Evolutionary conservation across 2,888 invertebrate species (phyloP), one percentile per base, ranked within the genome.

Genomic region (Lasioglossum morio): DNA sequence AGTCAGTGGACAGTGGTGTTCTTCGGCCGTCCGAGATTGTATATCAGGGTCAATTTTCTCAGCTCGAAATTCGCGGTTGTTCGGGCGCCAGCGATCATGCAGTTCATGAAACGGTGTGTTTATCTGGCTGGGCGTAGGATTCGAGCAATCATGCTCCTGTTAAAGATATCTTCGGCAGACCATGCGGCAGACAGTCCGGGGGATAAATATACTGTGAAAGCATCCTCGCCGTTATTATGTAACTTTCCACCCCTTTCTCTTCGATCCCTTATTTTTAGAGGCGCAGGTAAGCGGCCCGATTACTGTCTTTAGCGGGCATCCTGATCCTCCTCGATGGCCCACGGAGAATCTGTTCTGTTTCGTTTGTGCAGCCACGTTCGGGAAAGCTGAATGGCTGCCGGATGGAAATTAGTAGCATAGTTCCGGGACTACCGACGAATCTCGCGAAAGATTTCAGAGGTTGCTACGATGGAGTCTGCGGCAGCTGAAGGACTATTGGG

Each of bases 401-500:
- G 53, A 46, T 46, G 74, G 30, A 80, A 78, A 82, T 82, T 37
- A 81, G 40, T 4, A n/a, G n/a, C n/a, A 60, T 46, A 43, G 77
- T 77, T 46, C 73, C 43, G 23, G 53, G 77, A n/a, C 53, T 53
- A 53, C 1, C 30, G 66, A 34, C 72, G 30, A 84, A 60, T 80
- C 40, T 60, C 53, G 53, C 53, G 53, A n/a, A 53, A 53, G 23
- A 53, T 53, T 53, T n/a, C 53, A 53, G 53, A 53, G 53, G 53
- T 8, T n/a, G 66, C n/a, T 69, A 53, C 66, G 79, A 30, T 16
- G 79, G 70, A 77, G 81, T 77, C 76, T 75, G 84, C 66, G 78
- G 79, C 79, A 89, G 89, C 87, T 88, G 89, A 89, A 84, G 80
- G 78, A 79, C 73, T 72, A 84, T 80, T 86, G 80, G 87, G 85